Base-by-base conservation (phyloP, 2,113 vertebrate species). In the Cervus canadensis region DNA sequence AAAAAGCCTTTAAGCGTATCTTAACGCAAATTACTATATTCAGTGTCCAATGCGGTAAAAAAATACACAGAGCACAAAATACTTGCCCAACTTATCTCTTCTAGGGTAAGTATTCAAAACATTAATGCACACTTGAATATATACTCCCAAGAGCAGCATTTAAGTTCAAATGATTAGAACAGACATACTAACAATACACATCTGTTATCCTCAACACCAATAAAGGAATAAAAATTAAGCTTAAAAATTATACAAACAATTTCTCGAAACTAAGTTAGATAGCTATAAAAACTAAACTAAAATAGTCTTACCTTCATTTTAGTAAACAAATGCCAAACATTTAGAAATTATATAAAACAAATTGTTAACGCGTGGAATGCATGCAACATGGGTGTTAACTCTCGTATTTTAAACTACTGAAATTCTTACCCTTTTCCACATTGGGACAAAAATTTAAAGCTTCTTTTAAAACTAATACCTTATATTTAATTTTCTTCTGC, bases 201-300 rank as follows among this genome's bases (percentile, higher is more conserved):
- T 88, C 94, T 98, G 79, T 93, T 97, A 97, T 94, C 98, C 98
- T 98, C 96, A 98, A 98, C 96, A 98, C 91, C 98, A 98, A 98
- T 94, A 91, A 96, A 97, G 98, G 98, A 98, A 98, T 98, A 98
- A 98, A 98, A 98, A 97, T 81, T 97, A 99, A 98, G 97, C 97
- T 98, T 99, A 98, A 98, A 99, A 98, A 99, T 99, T 98, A 99
- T 98, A 98, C 98, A 98, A 98, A 99, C 98, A 96, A 98, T 96
- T 98, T 98, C 98, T 98, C 62, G 81, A 97, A 98, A 98, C 98
- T 98, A 99, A 98, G 98, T 98, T 97, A 97, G 86, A 84, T 98
- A 98, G 97, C 98, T 99, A 99, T 98, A 99, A 99, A 99, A 99
- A 97, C 98, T 98, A 98, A 98, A 99, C 98, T 99, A 98, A 99